Conservation (phyloP, 2,797 vertebrate genomes). For the Pyrocephalus nanus region DNA sequence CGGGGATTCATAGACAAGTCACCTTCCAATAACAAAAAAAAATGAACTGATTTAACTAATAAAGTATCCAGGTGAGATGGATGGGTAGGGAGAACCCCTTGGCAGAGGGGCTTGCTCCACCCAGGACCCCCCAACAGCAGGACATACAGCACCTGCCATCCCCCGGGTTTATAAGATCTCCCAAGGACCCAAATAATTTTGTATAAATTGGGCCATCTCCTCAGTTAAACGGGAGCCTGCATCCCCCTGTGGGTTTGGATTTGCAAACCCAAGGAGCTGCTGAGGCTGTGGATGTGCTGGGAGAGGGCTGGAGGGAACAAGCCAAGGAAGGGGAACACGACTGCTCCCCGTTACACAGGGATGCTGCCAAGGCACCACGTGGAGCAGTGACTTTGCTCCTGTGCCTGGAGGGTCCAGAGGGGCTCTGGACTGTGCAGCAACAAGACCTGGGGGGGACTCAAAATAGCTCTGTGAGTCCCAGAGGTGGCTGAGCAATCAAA, state of each 20-base stretch:
- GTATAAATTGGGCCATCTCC: neutral
- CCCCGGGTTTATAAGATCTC: neutral
- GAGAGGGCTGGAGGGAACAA: neutral
- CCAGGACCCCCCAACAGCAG: neutral
- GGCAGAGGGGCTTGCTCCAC: neutral
- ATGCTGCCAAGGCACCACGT: neutral
- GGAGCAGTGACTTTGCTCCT: neutral
- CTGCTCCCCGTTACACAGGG: rapidly evolving
- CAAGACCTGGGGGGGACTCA: neutral
- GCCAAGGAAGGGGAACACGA: rapidly evolving
- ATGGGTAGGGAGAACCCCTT: neutral
- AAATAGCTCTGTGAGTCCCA: neutral
- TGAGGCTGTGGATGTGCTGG: neutral
- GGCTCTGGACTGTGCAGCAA: neutral
- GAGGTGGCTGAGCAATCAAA: neutral
- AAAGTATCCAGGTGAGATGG: neutral
- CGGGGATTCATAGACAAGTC: neutral
- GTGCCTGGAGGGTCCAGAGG: neutral
- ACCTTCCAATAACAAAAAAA: neutral
- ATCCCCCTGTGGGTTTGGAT: neutral
- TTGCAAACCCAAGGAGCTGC: neutral
- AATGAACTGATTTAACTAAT: neutral
- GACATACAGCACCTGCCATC: neutral
- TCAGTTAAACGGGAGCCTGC: neutral
- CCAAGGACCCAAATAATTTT: neutral